A percentile compares a stretch with the other conserved stretches of the same genome.
phyloP scores from a whole-genome alignment of 2,113 vertebrate species.

The Meleagris gallopavo region DNA sequence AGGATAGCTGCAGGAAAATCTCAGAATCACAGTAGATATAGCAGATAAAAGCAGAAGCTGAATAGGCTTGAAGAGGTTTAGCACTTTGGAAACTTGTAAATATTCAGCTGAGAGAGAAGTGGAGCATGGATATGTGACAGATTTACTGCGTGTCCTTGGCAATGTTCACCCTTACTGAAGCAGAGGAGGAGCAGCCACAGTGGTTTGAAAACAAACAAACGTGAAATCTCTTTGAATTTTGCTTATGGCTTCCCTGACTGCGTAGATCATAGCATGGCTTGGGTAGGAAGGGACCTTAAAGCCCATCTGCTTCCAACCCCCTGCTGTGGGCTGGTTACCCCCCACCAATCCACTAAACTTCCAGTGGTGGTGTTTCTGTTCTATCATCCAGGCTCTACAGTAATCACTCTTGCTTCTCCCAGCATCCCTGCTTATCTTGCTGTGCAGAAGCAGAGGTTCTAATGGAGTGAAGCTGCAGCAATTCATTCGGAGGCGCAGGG shows the following conservation, averaged over 20 bases:
- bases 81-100: constrained; percentile 32
- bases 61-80: constrained; percentile 7
- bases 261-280: neutral
- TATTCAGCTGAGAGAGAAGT: neutral
- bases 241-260: neutral
- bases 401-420: neutral
- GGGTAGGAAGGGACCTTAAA: no score
- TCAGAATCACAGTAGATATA: neutral
- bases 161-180: neutral
- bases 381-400: neutral
- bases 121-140: neutral
- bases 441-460: neutral
- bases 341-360: neutral
- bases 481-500: neutral
- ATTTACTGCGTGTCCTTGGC: constrained; percentile 21
- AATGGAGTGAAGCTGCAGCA: neutral
- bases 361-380: neutral
- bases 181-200: neutral
- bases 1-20: neutral
- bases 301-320: no score
- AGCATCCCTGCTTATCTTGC: neutral
- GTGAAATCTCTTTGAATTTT: neutral
- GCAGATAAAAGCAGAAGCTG: constrained; percentile 33
- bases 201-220: neutral
- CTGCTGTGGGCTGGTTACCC: no score